Evolutionary conservation across 2,888 invertebrate genomes (phyloP).

Genomic region (Conistra vaccinii): DNA sequence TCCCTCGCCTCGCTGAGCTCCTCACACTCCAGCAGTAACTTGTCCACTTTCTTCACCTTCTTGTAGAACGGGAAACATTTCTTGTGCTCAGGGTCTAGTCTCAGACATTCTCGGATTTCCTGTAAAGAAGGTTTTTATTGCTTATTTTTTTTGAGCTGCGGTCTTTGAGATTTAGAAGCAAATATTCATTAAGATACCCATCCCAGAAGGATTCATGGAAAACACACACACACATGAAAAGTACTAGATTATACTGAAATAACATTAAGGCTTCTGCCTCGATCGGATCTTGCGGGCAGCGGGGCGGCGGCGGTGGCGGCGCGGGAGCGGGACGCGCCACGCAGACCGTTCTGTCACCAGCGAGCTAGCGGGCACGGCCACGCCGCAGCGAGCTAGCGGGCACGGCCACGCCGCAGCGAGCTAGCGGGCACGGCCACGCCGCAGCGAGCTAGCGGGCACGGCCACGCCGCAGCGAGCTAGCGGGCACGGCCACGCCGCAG

Average conservation of each 20-base stretch:
- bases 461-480: no score
- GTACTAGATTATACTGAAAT: not conserved
- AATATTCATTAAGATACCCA: not conserved
- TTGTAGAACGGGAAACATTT: conserved; percentile 99
- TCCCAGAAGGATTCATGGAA: not conserved
- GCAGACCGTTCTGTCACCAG: no score
- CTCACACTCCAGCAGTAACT: conserved; percentile 93
- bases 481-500: no score
- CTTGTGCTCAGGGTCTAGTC: conserved; percentile 99
- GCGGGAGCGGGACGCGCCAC: no score
- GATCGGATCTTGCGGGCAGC: no score
- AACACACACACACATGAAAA: not conserved
- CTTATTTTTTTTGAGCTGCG: no score
- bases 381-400: no score
- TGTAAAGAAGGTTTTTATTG: conserved; percentile 56
- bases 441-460: no score
- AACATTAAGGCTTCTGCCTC: not conserved
- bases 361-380: no score
- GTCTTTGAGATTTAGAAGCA: not conserved
- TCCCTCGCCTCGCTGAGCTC: conserved; percentile 91
- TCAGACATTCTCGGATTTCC: conserved; percentile 99
- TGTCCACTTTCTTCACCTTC: conserved; percentile 97
- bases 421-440: no score
- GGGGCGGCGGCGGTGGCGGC: no score
- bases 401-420: no score